phyloP scores from a whole-genome alignment of 2,888 invertebrate species.

The Aphodius sticticus region DNA sequence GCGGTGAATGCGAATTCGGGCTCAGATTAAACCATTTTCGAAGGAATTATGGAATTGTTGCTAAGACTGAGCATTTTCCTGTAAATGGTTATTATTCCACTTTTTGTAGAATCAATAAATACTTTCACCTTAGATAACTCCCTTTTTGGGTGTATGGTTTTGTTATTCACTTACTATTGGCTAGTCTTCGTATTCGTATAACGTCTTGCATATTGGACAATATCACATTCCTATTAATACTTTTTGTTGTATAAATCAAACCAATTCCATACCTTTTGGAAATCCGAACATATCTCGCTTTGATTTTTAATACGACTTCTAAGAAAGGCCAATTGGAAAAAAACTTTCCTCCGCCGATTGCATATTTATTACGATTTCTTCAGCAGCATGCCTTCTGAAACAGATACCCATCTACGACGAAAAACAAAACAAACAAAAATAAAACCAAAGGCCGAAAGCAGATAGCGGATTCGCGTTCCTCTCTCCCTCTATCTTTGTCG shows the following conservation, averaged over 20 bases:
- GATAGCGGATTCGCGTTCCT: constrained; percentile 37
- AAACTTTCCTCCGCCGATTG: background rate
- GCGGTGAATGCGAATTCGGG: no score
- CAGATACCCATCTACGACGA: background rate
- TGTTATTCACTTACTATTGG: background rate
- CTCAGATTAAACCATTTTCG: no score
- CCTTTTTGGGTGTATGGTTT: background rate
- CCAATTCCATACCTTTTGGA: background rate
- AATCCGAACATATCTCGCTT: background rate
- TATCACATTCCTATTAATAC: background rate
- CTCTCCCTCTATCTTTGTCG: constrained; percentile 34
- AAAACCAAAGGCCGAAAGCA: constrained; percentile 28
- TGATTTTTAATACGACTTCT: background rate
- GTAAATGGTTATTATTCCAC: no score
- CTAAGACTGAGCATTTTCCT: no score
- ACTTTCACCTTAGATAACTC: background rate
- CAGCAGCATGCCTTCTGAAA: background rate
- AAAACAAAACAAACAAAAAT: constrained; percentile 26
- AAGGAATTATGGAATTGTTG: no score
- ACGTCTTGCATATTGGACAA: background rate
- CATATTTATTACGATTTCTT: background rate
- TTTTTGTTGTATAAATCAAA: background rate
- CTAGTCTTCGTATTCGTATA: background rate
- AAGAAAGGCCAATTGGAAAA: background rate
- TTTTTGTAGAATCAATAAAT: no score